Evolutionary conservation across 2,888 invertebrate genomes (phyloP), one percentile per base, ranked within the genome.

Genomic region (Cremastinae sp.): DNA sequence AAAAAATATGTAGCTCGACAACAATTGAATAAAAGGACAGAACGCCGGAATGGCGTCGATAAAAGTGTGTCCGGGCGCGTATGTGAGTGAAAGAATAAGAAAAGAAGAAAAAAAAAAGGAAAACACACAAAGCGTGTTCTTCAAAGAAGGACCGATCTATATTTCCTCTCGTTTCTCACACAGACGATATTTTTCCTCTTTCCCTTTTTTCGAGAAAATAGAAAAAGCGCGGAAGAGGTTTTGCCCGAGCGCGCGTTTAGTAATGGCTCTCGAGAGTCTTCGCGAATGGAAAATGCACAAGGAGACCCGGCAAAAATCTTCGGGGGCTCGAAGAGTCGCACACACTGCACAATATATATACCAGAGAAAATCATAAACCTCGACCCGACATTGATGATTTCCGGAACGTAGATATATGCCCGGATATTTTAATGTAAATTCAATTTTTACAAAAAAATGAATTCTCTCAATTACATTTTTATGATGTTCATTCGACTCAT

Each of bases 211-310:
- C n/a, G 20, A 41, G 41, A 38, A 20, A 51, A 36, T n/a, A 28
- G 51, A 3, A 62, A 47, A 49, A 20, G 62, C 18, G 28, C 28
- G 36, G 18, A 47, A 8, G 16, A n/a, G 22, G 22, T 20, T 9
- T 64, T 64, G 64, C 38, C n/a, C 64, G 22, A 9, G 9, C 22
- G 36, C 45, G 28, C 22, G 38, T 16, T 59, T 58, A 43, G 59
- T 51, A 51, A 69, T 59, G 69, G 51, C 49, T 51, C 59, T 69
- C 38, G 56, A 68, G 47, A 36, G 56, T 49, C 36, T 69, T 51
- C 16, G 14, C 12, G 41, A 10, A 1, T 12, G 5, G 47, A 16
- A 28, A 9, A 8, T 10, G 28, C 16, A 28, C 28, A 34, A 2
- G 28, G 28, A 28, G 5, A 65, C n/a, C n/a, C n/a, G n/a, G n/a